phyloP scores from a whole-genome alignment of 2,888 invertebrate species.

The Hecatera dysodea region DNA sequence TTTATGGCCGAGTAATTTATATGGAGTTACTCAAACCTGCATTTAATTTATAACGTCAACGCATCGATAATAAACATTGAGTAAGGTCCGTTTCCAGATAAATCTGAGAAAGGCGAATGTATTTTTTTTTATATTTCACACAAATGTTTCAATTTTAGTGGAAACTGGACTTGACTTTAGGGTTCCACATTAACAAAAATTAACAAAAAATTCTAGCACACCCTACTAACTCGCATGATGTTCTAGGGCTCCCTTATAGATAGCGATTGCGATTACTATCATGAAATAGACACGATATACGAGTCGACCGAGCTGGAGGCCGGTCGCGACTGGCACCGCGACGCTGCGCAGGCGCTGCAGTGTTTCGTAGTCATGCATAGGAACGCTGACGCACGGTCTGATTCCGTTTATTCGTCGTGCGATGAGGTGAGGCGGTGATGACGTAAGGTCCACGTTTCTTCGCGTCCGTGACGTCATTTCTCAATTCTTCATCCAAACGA shows the following conservation, averaged over 20 bases:
- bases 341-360: constrained; percentile 76
- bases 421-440: constrained; percentile 73
- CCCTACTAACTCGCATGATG: constrained; percentile 66
- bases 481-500: constrained; percentile 17
- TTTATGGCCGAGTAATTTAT: too few species aligned
- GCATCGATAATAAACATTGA: background rate
- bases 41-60: background rate
- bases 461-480: constrained; percentile 35
- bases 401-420: constrained; percentile 69
- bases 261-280: constrained; percentile 77
- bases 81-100: background rate
- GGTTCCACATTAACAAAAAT: constrained; percentile 15
- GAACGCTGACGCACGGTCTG: constrained; percentile 72
- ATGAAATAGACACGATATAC: constrained; percentile 86
- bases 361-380: constrained; percentile 75
- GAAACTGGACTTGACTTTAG: background rate
- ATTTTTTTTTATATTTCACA: background rate
- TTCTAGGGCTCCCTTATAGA: constrained; percentile 69
- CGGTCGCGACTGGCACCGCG: constrained; percentile 74
- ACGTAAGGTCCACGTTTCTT: constrained; percentile 3
- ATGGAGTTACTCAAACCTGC: too few species aligned
- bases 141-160: background rate
- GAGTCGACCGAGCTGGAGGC: constrained; percentile 79
- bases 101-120: background rate
- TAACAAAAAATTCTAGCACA: constrained; percentile 23